phyloP scores from a whole-genome alignment of 2,797 vertebrate genomes.

The Mycteria americana region DNA sequence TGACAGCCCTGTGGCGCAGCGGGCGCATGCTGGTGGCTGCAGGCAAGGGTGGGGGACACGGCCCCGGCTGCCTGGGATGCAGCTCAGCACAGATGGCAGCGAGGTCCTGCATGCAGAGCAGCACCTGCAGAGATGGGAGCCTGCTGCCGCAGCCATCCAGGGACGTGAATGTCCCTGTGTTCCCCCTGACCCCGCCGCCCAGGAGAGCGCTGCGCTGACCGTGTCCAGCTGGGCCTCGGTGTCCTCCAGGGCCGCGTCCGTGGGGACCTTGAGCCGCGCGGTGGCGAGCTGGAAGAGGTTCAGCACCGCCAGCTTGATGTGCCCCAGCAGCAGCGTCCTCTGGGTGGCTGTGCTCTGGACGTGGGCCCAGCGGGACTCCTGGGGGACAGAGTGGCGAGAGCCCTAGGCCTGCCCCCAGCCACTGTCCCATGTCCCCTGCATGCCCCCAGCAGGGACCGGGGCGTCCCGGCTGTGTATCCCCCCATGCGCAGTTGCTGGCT shows the following conservation, averaged over 20 bases:
- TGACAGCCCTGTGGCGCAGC: fast-evolving
- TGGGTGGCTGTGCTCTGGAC: slow-evolving; percentile 76
- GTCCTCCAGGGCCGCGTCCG: slow-evolving; percentile 69
- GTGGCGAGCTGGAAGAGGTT: slow-evolving; percentile 81
- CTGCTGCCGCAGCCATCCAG: neutral
- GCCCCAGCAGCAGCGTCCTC: slow-evolving; percentile 79
- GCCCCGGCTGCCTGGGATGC: neutral
- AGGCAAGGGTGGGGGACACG: neutral
- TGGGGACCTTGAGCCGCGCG: slow-evolving; percentile 9
- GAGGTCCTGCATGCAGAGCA: slow-evolving; percentile 75
- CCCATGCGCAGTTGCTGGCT: neutral
- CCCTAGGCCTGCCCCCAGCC: too few relatives aligned
- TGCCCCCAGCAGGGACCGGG: fast-evolving
- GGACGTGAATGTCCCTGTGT: fast-evolving
- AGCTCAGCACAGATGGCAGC: slow-evolving; percentile 55
- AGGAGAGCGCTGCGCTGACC: slow-evolving; percentile 60
- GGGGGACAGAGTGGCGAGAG: neutral
- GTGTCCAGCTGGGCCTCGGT: slow-evolving; percentile 80
- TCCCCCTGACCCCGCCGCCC: too few relatives aligned
- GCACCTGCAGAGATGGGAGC: slow-evolving; percentile 67
- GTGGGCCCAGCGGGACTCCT: slow-evolving; percentile 83
- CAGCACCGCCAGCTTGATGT: slow-evolving; percentile 77
- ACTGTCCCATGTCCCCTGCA: neutral
- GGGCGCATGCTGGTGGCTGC: fast-evolving
- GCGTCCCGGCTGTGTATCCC: neutral